These are phyloP conservation scores for Rachycentron canadum DNA, from an alignment of 2,797 vertebrate species.

Conservation along the genomic window DNA sequence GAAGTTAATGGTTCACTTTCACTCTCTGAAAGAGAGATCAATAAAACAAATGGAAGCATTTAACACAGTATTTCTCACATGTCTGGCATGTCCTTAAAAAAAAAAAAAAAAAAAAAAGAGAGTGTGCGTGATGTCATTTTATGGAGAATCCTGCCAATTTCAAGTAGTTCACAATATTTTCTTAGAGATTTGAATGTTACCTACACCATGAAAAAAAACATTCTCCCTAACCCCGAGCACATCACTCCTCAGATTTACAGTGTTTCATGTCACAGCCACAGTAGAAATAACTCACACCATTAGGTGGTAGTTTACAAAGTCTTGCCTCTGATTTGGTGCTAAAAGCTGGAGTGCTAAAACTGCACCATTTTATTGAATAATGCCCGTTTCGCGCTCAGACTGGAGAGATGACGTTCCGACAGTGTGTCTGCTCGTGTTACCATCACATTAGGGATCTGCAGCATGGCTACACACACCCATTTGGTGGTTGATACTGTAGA, in stretches of 20 bases:
- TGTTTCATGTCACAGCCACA: constrained; percentile 24
- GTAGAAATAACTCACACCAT: constrained; percentile 28
- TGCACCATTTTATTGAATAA: constrained; percentile 30
- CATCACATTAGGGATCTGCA: constrained; percentile 1
- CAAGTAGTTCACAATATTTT: constrained; percentile 23
- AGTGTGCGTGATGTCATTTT: neutral
- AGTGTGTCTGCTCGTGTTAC: constrained; percentile 27
- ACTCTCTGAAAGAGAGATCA: constrained; percentile 67
- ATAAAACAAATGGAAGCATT: constrained; percentile 75
- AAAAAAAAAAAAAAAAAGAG: constrained; percentile 3
- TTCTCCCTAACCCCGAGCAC: constrained; percentile 17
- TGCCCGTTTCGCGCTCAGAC: constrained; percentile 17
- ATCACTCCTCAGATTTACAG: constrained; percentile 15
- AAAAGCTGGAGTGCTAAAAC: constrained; percentile 66
- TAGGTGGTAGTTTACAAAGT: constrained; percentile 14
- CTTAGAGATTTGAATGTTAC: constrained; percentile 16
- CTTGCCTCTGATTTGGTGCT: constrained; percentile 32
- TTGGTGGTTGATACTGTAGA: constrained; percentile 10
- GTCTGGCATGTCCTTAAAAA: constrained; percentile 38
- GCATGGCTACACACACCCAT: constrained; percentile 7
- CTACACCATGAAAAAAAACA: neutral
- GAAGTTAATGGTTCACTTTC: constrained; percentile 77
- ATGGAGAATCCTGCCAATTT: neutral
- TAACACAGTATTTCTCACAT: constrained; percentile 58
- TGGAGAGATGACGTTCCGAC: constrained; percentile 32